A percentile compares a stretch with the other conserved stretches of the same genome.
These are phyloP conservation scores for Pelagia noctiluca DNA, from an alignment of 30 jellyfish, hydroid and myxozoan genomes.

Conservation along the genomic window DNA sequence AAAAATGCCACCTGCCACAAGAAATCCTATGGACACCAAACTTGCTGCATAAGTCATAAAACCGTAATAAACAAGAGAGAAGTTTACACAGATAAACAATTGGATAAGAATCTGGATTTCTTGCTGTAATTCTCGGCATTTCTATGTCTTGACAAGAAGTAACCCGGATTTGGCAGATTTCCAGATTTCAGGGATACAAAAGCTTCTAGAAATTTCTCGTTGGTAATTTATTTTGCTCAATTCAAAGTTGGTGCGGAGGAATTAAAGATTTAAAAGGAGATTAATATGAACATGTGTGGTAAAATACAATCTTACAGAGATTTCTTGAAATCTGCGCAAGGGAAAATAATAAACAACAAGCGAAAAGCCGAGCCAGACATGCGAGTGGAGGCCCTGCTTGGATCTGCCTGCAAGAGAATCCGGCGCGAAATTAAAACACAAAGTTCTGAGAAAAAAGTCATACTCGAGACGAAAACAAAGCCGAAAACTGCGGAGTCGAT, in stretches of 20 bases:
- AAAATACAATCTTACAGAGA: constrained; percentile 46
- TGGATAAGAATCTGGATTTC: too few species aligned
- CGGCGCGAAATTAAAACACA: constrained; percentile 58
- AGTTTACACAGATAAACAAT: too few species aligned
- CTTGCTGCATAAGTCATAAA: constrained; percentile 10
- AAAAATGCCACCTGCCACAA: constrained; percentile 11
- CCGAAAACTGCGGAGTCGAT: not conserved
- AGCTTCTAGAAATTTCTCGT: not conserved
- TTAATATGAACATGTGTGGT: constrained; percentile 2
- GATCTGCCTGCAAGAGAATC: constrained; percentile 80
- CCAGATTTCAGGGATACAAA: not conserved
- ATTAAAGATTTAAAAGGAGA: too few species aligned
- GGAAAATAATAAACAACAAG: constrained; percentile 60
- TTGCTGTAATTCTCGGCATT: too few species aligned
- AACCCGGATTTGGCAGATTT: not conserved
- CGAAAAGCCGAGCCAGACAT: constrained; percentile 88
- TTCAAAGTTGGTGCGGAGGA: not conserved
- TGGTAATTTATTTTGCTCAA: too few species aligned
- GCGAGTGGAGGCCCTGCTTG: constrained; percentile 85
- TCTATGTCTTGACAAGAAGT: too few species aligned
- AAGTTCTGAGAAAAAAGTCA: not conserved
- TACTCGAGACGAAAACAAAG: not conserved
- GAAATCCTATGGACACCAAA: not conserved
- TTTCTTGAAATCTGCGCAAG: constrained; percentile 66
- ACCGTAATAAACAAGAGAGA: too few species aligned